Percentiles rank a stretch among this genome's conserved stretches.
Conservation (phyloP, 2,797 vertebrate genomes). For the Hydrolagus colliei region DNA sequence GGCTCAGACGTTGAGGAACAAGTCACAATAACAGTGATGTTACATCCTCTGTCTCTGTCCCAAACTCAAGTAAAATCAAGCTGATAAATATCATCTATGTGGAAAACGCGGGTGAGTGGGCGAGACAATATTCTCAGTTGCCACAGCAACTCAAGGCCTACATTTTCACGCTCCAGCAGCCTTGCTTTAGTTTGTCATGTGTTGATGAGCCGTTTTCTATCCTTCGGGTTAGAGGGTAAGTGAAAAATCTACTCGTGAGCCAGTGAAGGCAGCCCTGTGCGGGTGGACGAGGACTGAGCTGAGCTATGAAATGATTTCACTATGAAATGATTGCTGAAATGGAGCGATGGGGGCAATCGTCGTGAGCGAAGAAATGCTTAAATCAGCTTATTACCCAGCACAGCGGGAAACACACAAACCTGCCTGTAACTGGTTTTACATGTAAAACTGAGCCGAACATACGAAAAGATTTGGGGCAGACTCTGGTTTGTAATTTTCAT, state of each 20-base stretch:
- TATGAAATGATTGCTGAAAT: not conserved
- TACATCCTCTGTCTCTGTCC: no score
- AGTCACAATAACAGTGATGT: no score
- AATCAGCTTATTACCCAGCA: slow-evolving; percentile 7
- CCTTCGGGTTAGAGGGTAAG: not conserved
- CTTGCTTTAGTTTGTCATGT: not conserved
- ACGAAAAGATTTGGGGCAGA: no score
- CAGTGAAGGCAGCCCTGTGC: not conserved
- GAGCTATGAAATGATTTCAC: not conserved
- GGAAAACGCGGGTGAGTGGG: not conserved
- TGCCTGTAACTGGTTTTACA: not conserved
- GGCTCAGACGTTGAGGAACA: no score
- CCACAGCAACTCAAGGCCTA: not conserved
- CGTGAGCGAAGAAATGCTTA: not conserved
- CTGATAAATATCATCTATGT: not conserved
- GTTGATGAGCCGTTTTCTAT: not conserved
- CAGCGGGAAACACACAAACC: not conserved
- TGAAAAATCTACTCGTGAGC: not conserved
- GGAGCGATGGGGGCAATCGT: not conserved
- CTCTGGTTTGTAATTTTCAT: no score
- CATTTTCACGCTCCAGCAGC: not conserved
- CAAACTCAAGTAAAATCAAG: not conserved
- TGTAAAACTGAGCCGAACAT: no score
- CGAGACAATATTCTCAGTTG: not conserved
- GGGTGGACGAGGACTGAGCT: not conserved